Base-by-base conservation (phyloP, 1,140 invertebrate species). In the Neodiprion fabricii region DNA sequence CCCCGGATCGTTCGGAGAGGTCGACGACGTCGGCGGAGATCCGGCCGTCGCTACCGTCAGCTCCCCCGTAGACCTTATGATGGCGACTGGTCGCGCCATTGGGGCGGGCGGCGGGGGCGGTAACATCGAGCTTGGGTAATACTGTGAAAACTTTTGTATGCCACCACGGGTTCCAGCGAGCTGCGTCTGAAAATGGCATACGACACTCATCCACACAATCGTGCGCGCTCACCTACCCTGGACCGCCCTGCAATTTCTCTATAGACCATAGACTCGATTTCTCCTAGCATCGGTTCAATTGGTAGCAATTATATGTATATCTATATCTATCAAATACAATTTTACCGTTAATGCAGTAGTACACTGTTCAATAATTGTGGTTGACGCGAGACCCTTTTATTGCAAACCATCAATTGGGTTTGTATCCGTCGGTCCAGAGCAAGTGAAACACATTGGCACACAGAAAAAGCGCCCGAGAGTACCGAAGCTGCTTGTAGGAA, bases 61-160 rank as follows among this genome's bases (percentile, higher is more conserved):
- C 75, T 91, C 90, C 81, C 95, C 95, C 77, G 95, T 96, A 61
- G 96, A 96, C 82, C 96, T 91, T 81, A 98, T 96, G 78, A 99
- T 98, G 28, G 97, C 96, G 10, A 99, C 97, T 0, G 97, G 97
- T 78, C 97, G 90, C 3, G 97, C 97, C 95, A 98, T 97, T 9
- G 96, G 96, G 4, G 97, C 96, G 2, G 97, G 92, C n/a, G 97
- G 97, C n/a, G 97, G 96, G 65, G 97, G 97, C 14, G 97, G 97
- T 79, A 98, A 89, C 93, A 95, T 97, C 77, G 95, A 94, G 82
- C 94, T 95, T 76, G 93, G 92, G 89, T 97, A 97, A 88, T 97
- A 97, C 81, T 96, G 95, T 73, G 94, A 92, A 82, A 95, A 89
- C 88, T 94, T 94, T 79, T 92, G 87, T 82, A 89, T 81, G 48